phyloP scores from a whole-genome alignment of 2,888 invertebrate genomes.

The Lathronympha strigana region DNA sequence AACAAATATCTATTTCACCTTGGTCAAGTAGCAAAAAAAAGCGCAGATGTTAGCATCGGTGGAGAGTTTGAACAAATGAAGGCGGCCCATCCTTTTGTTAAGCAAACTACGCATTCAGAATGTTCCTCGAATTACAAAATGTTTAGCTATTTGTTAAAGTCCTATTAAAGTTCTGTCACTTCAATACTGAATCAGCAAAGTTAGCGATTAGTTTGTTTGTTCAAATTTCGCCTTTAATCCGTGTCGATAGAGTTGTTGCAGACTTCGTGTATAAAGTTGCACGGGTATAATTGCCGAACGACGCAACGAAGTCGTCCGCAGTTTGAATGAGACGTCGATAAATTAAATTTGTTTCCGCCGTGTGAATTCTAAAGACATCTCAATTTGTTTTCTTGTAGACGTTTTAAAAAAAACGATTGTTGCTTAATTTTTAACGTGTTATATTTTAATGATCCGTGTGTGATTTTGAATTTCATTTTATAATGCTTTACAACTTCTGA shows the following conservation, averaged over 20 bases:
- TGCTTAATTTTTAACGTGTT: conserved; percentile 60
- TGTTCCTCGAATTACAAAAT: conserved; percentile 81
- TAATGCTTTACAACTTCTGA: not conserved
- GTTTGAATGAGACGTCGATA: conserved; percentile 79
- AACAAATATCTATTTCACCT: conserved; percentile 79
- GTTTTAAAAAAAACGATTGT: conserved; percentile 53
- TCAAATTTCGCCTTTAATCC: conserved; percentile 49
- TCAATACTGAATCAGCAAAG: conserved; percentile 62
- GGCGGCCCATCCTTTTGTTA: conserved; percentile 72
- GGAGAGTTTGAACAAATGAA: conserved; percentile 66
- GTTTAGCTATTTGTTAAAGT: conserved; percentile 83
- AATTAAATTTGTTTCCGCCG: conserved; percentile 83
- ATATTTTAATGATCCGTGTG: conserved; percentile 64
- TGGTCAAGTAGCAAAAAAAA: conserved; percentile 69
- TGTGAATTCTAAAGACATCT: conserved; percentile 77
- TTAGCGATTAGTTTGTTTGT: conserved; percentile 40
- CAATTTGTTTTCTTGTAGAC: conserved; percentile 76
- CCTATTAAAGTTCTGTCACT: conserved; percentile 80
- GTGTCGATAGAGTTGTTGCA: conserved; percentile 45
- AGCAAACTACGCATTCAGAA: conserved; percentile 76
- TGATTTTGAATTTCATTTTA: conserved; percentile 11
- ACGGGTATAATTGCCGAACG: conserved; percentile 72
- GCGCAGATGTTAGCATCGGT: conserved; percentile 77
- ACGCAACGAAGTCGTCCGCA: conserved; percentile 70
- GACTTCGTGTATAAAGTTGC: conserved; percentile 49